Percentiles rank a stretch among this genome's conserved stretches.
phyloP scores from a whole-genome alignment of 2,113 vertebrate genomes.

The Coregonus clupeaformis region DNA sequence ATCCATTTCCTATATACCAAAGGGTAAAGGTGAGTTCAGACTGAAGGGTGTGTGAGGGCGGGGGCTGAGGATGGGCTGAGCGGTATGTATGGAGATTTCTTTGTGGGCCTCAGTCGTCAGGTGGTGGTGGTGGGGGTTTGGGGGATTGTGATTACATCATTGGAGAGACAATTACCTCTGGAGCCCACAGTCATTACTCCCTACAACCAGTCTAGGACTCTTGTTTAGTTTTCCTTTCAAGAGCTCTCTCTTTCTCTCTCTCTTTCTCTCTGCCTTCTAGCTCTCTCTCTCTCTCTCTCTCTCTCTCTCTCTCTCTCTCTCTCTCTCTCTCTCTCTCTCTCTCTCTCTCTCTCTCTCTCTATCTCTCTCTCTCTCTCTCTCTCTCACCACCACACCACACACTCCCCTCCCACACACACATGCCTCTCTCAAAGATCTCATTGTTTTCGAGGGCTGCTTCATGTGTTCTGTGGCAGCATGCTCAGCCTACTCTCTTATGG shows the following conservation, averaged over 20 bases:
- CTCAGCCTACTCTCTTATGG: constrained; percentile 48
- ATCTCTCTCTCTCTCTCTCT: too few relatives aligned
- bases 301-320: constrained; percentile 3
- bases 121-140: neutral
- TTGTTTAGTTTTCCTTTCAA: constrained; percentile 40
- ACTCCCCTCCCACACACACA: constrained; percentile 23
- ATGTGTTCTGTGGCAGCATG: constrained; percentile 43
- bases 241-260: neutral
- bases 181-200: constrained; percentile 41
- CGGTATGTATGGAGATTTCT: too few relatives aligned
- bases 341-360: constrained; percentile 3
- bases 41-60: too few relatives aligned
- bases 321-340: neutral
- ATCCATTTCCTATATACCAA: too few relatives aligned
- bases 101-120: neutral
- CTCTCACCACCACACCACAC: constrained; percentile 15
- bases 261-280: neutral
- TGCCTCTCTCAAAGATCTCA: constrained; percentile 61
- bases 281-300: neutral
- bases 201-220: constrained; percentile 35
- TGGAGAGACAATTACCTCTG: constrained; percentile 44
- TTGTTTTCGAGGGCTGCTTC: constrained; percentile 51
- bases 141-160: constrained; percentile 14
- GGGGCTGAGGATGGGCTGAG: too few relatives aligned
- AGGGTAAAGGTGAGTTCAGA: too few relatives aligned